These are phyloP conservation scores for Phaetusa simplex DNA, from an alignment of 2,113 vertebrate genomes.

Conservation along the genomic window DNA sequence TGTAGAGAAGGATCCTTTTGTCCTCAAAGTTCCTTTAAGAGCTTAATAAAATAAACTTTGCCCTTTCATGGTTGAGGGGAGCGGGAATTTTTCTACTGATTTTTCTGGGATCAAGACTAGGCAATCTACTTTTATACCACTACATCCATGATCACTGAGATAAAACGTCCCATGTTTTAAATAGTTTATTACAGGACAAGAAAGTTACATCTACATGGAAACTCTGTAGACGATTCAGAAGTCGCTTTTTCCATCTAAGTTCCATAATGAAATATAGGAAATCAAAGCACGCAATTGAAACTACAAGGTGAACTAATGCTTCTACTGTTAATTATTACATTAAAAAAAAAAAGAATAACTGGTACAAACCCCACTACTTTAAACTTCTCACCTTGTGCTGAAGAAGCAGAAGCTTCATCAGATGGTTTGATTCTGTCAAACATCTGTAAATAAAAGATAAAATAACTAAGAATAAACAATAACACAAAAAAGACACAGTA, in stretches of 20 bases:
- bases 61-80: not conserved
- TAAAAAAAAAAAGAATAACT: not conserved
- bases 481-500: not conserved
- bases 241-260: not conserved
- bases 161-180: not conserved
- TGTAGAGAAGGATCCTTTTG: not conserved
- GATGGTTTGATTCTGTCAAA: conserved; percentile 65
- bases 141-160: not conserved
- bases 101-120: not conserved
- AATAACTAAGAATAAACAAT: not conserved
- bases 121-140: not conserved
- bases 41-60: not conserved
- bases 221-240: not conserved
- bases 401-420: conserved; percentile 73
- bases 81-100: not conserved
- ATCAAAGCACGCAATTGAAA: not conserved
- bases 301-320: not conserved
- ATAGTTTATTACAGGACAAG: not conserved
- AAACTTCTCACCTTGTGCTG: conserved; percentile 71
- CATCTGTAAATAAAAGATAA: conserved; percentile 71
- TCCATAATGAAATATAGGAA: not conserved
- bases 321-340: not conserved
- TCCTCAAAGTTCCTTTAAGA: not conserved
- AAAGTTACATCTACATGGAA: not conserved
- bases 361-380: not conserved